Percentiles rank a stretch among this genome's conserved stretches.
Evolutionary conservation across 1,140 invertebrate species (phyloP).

Genomic region (Drosophila setifemur): DNA sequence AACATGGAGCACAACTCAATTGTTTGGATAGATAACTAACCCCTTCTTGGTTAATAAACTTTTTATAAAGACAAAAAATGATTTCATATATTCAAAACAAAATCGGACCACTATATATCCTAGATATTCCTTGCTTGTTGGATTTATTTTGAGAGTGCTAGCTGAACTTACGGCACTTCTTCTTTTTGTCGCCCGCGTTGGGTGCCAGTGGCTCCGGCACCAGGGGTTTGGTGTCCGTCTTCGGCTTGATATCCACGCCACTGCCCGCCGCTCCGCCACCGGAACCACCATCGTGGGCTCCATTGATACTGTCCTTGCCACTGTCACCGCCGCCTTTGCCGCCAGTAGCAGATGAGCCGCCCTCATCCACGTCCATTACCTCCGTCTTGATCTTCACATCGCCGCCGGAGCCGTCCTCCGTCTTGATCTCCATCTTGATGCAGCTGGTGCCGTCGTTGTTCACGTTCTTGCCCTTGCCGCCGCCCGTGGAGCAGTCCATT

Average conservation of each 20-base stretch:
- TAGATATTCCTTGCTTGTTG: no score
- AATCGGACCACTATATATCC: no score
- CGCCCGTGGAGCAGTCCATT: constrained; percentile 74
- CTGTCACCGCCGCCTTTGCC: constrained; percentile 22
- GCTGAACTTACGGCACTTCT: constrained; percentile 86
- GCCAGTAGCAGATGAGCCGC: constrained; percentile 19
- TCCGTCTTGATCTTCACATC: constrained; percentile 82
- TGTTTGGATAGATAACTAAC: no score
- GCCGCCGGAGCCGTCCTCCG: constrained; percentile 61
- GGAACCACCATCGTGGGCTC: constrained; percentile 74
- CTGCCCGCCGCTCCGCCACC: constrained; percentile 26
- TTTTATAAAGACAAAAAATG: no score
- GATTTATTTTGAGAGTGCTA: not conserved
- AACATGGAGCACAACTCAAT: no score
- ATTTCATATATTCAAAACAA: no score
- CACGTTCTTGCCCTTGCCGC: constrained; percentile 86
- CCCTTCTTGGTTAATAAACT: no score
- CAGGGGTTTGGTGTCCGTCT: constrained; percentile 84
- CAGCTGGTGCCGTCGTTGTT: constrained; percentile 84
- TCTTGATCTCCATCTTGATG: constrained; percentile 87
- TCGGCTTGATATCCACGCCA: constrained; percentile 60
- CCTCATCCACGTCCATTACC: constrained; percentile 79
- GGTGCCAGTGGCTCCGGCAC: constrained; percentile 85
- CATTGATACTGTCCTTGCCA: constrained; percentile 85
- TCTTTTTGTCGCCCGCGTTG: constrained; percentile 86